Evolutionary conservation across 2,113 vertebrate species (phyloP).

Genomic region (Phoxinus phoxinus): DNA sequence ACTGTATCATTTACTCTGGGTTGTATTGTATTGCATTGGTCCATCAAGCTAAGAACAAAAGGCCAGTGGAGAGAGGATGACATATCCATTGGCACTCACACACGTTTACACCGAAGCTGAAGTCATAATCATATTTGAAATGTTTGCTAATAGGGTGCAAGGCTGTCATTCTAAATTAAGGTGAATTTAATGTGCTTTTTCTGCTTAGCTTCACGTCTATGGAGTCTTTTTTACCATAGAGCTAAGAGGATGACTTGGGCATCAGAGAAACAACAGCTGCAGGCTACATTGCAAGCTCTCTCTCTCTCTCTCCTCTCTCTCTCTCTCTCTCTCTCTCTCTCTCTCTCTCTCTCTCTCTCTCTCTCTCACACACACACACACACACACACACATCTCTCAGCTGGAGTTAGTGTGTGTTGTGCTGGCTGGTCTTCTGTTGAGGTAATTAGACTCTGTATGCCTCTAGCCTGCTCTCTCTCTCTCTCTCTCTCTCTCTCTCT

Average conservation of each 20-base stretch:
- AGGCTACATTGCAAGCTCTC: slow-evolving; percentile 22
- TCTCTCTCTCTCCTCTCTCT: neutral
- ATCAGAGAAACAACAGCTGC: slow-evolving; percentile 43
- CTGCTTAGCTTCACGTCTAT: neutral
- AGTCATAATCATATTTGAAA: slow-evolving; percentile 34
- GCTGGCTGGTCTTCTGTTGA: slow-evolving; percentile 49
- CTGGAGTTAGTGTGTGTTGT: slow-evolving; percentile 40
- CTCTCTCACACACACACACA: neutral
- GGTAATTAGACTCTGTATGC: slow-evolving; percentile 50
- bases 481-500: neutral
- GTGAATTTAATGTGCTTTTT: slow-evolving; percentile 6
- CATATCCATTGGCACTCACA: slow-evolving; percentile 32
- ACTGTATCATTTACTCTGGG: slow-evolving; percentile 16
- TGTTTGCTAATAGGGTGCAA: slow-evolving; percentile 44
- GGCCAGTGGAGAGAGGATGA: neutral
- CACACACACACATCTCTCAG: neutral
- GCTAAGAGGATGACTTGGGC: slow-evolving; percentile 29
- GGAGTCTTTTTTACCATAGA: neutral
- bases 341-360: neutral
- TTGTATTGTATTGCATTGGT: slow-evolving; percentile 11
- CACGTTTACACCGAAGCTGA: neutral
- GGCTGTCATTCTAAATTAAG: slow-evolving; percentile 41
- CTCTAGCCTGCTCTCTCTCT: neutral
- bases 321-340: neutral
- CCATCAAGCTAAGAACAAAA: slow-evolving; percentile 29